Percentiles rank a stretch among this genome's conserved stretches.
phyloP scores from a whole-genome alignment of 1,140 invertebrate species.

The Samia ricini region DNA sequence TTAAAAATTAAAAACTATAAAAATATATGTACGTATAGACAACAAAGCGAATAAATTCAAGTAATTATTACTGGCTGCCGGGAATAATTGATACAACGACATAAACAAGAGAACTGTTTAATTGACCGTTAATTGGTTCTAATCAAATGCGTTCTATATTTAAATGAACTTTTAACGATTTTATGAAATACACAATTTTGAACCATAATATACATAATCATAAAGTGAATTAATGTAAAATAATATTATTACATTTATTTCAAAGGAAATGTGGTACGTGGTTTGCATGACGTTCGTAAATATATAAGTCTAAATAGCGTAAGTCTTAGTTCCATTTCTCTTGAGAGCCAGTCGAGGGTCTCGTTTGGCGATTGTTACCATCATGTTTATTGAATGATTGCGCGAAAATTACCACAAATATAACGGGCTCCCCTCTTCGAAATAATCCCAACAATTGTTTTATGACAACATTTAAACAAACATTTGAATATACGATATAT shows the following conservation, averaged over 20 bases:
- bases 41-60: slow-evolving; percentile 42
- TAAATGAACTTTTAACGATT: slow-evolving; percentile 71
- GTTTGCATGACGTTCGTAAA: background rate
- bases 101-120: slow-evolving; percentile 64
- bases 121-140: slow-evolving; percentile 75
- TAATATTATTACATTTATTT: background rate
- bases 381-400: slow-evolving; percentile 76
- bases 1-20: background rate
- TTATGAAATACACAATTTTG: slow-evolving; percentile 10
- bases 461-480: no score
- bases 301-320: background rate
- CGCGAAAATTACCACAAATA: slow-evolving; percentile 65
- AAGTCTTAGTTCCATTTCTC: slow-evolving; percentile 65
- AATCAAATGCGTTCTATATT: slow-evolving; percentile 77
- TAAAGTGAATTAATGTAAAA: background rate
- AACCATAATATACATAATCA: background rate
- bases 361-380: slow-evolving; percentile 69
- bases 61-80: slow-evolving; percentile 46
- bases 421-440: slow-evolving; percentile 49
- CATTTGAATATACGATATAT: no score
- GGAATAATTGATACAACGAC: slow-evolving; percentile 62
- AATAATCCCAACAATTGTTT: slow-evolving; percentile 42
- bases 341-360: slow-evolving; percentile 60
- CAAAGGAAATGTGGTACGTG: background rate
- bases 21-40: background rate